phyloP scores from a whole-genome alignment of 2,888 invertebrate genomes.

The Xestobium rufovillosum region DNA sequence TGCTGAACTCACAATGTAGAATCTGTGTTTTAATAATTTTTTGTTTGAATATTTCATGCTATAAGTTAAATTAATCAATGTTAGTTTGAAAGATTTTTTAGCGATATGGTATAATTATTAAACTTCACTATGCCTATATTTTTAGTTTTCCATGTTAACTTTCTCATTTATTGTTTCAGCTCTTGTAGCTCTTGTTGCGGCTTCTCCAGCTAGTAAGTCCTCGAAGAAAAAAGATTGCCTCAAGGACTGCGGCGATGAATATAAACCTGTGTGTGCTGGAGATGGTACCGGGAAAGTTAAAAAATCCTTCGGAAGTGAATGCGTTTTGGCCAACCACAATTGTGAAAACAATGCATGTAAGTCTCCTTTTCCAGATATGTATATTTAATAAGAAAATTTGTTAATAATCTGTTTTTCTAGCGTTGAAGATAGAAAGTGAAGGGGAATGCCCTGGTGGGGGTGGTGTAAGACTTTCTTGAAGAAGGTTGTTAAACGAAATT shows the following conservation, averaged over 20 bases:
- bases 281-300: slow-evolving; percentile 48
- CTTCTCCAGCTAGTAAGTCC: slow-evolving; percentile 54
- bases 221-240: slow-evolving; percentile 56
- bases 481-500: too few relatives aligned
- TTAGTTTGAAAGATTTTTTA: too few relatives aligned
- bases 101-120: too few relatives aligned
- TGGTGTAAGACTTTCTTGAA: slow-evolving; percentile 55
- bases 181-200: too few relatives aligned
- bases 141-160: too few relatives aligned
- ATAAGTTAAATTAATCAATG: too few relatives aligned
- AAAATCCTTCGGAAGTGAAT: slow-evolving; percentile 55
- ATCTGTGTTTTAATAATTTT: too few relatives aligned
- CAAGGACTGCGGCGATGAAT: slow-evolving; percentile 47
- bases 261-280: slow-evolving; percentile 57
- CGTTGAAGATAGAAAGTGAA: slow-evolving; percentile 50
- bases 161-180: too few relatives aligned
- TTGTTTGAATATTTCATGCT: too few relatives aligned
- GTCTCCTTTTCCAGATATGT: slow-evolving; percentile 15
- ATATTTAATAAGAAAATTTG: too few relatives aligned
- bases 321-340: slow-evolving; percentile 57
- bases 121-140: too few relatives aligned
- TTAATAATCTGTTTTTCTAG: slow-evolving; percentile 45
- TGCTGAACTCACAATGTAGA: too few relatives aligned
- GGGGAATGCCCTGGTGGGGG: slow-evolving; percentile 58
- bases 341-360: slow-evolving; percentile 59